Percentiles rank a stretch among this genome's conserved stretches.
Evolutionary conservation across 2,797 vertebrate genomes (phyloP).

Genomic region (Enteromius afrohamiltoni): DNA sequence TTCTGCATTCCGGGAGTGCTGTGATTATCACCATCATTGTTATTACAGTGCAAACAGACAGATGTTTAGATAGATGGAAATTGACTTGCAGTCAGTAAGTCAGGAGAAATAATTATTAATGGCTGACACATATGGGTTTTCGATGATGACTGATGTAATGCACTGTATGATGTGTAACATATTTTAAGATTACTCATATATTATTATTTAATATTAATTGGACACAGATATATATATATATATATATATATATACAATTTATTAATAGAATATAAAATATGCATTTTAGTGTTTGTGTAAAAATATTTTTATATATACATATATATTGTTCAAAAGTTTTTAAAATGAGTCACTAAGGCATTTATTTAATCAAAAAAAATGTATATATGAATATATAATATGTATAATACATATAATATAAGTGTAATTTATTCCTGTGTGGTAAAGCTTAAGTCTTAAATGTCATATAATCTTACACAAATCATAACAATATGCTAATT

Average conservation of each 20-base stretch:
- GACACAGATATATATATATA: too few relatives aligned
- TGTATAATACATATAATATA: too few relatives aligned
- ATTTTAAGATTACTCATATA: neutral
- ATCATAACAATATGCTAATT: neutral
- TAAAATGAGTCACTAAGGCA: neutral
- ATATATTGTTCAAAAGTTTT: neutral
- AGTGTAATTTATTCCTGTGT: neutral
- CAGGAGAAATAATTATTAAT: constrained; percentile 3
- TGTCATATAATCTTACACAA: neutral
- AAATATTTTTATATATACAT: neutral
- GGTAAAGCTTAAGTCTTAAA: too few relatives aligned
- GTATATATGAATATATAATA: neutral
- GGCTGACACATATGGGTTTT: neutral
- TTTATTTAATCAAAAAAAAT: neutral
- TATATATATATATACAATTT: too few relatives aligned
- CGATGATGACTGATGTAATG: neutral
- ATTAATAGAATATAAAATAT: neutral
- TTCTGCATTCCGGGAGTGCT: constrained; percentile 20
- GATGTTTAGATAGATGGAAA: constrained; percentile 32
- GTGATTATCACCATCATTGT: constrained; percentile 4
- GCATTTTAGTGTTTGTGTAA: neutral
- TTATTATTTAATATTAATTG: neutral
- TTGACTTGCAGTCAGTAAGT: neutral
- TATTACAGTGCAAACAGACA: constrained; percentile 8
- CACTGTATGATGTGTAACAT: neutral